These are phyloP conservation scores for Lineus longissimus DNA, from an alignment of 1,140 invertebrate genomes.

Conservation along the genomic window DNA sequence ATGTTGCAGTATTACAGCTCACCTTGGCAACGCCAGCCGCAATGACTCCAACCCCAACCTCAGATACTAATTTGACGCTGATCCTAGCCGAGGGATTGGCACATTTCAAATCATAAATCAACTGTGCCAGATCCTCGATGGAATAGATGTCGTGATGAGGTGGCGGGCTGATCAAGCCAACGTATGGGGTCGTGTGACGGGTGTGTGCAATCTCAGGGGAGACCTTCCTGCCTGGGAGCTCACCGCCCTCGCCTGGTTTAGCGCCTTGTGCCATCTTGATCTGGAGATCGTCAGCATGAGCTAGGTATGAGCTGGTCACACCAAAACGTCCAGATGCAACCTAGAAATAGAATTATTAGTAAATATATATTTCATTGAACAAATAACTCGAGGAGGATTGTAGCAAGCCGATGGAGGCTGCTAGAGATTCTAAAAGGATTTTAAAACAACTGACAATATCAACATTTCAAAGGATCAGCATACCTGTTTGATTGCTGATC, in stretches of 20 bases:
- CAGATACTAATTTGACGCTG: slow-evolving; percentile 96
- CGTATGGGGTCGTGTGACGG: slow-evolving; percentile 91
- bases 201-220: slow-evolving; percentile 93
- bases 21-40: slow-evolving; percentile 96
- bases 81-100: slow-evolving; percentile 93
- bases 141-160: slow-evolving; percentile 99
- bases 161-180: slow-evolving; percentile 97
- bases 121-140: slow-evolving; percentile 91
- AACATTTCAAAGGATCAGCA: background rate
- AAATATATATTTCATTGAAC: too few species aligned
- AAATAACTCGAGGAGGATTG: too few species aligned
- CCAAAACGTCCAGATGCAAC: slow-evolving; percentile 97
- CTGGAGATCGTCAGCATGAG: slow-evolving; percentile 70
- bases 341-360: slow-evolving; percentile 56
- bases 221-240: slow-evolving; percentile 55
- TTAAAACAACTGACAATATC: background rate
- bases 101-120: slow-evolving; percentile 98
- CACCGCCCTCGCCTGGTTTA: slow-evolving; percentile 55
- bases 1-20: slow-evolving; percentile 15
- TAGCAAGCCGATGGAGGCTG: background rate
- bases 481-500: slow-evolving; percentile 68
- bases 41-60: slow-evolving; percentile 97
- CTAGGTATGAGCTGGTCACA: slow-evolving; percentile 93
- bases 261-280: slow-evolving; percentile 57
- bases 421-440: background rate